Evolutionary conservation across 2,113 vertebrate species (phyloP).

Genomic region (Formicarius rufipectus): DNA sequence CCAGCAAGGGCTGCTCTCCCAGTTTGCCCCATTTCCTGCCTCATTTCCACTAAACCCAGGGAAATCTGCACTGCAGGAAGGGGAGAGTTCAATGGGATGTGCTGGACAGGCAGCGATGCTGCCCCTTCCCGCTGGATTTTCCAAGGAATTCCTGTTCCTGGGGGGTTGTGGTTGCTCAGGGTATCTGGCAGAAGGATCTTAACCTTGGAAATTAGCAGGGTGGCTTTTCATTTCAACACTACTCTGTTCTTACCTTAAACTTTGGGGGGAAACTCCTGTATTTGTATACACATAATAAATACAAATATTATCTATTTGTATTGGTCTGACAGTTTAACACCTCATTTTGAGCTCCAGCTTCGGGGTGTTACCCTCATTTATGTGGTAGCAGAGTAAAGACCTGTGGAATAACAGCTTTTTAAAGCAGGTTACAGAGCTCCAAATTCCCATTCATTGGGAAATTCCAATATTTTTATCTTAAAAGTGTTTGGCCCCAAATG

Average conservation of each 20-base stretch:
- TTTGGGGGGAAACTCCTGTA: background rate
- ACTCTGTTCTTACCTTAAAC: background rate
- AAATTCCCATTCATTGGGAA: background rate
- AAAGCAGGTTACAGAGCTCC: background rate
- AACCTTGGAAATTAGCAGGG: background rate
- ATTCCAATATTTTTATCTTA: background rate
- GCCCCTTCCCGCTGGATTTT: too few species aligned
- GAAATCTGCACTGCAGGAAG: too few species aligned
- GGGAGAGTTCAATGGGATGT: too few species aligned
- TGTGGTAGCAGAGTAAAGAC: background rate
- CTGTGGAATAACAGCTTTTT: background rate
- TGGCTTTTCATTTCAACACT: background rate
- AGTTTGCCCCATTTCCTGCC: too few species aligned
- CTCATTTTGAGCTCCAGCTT: background rate
- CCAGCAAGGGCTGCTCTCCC: too few species aligned
- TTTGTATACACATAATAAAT: too few species aligned
- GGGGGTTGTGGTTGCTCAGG: background rate
- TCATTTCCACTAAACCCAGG: too few species aligned
- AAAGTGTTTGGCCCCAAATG: background rate
- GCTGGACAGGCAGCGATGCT: too few species aligned
- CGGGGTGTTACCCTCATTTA: background rate
- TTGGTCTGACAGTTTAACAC: background rate
- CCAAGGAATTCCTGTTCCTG: background rate
- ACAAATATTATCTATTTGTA: background rate
- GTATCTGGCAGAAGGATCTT: background rate